Conservation (phyloP, 2,888 invertebrate species). For the Athetis lepigone region DNA sequence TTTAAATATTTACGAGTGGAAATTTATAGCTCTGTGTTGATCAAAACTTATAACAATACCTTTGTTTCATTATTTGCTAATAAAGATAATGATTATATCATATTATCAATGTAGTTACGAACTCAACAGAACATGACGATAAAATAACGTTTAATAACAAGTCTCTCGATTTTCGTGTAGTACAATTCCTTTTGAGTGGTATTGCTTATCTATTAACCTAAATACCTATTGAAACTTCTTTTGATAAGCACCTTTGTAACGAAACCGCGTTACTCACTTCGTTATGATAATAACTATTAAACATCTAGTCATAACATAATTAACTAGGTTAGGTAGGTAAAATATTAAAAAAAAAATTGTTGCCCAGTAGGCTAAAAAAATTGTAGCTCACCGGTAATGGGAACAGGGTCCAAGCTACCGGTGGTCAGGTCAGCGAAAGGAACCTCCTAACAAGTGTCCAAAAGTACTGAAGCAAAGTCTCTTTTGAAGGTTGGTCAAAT, state of each 20-base stretch:
- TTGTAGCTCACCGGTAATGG: too few species aligned
- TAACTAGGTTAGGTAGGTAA: too few species aligned
- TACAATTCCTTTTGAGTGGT: conserved; percentile 46
- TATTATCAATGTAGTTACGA: conserved; percentile 14
- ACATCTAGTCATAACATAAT: too few species aligned
- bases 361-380: too few species aligned
- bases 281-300: conserved; percentile 36
- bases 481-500: too few species aligned
- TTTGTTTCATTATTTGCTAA: conserved; percentile 14
- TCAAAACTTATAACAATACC: not conserved
- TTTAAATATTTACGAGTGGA: too few species aligned
- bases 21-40: not conserved
- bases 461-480: too few species aligned
- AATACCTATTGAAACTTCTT: conserved; percentile 32
- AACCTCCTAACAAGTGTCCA: too few species aligned
- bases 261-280: conserved; percentile 47
- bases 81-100: not conserved
- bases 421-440: too few species aligned
- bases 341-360: too few species aligned
- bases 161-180: conserved; percentile 20
- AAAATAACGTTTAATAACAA: conserved; percentile 5
- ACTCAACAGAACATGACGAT: conserved; percentile 13
- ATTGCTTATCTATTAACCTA: conserved; percentile 53
- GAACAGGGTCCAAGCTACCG: too few species aligned
- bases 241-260: conserved; percentile 48